Evolutionary conservation across 2,888 invertebrate genomes (phyloP).

Genomic region (Ennomos fuscantarius): DNA sequence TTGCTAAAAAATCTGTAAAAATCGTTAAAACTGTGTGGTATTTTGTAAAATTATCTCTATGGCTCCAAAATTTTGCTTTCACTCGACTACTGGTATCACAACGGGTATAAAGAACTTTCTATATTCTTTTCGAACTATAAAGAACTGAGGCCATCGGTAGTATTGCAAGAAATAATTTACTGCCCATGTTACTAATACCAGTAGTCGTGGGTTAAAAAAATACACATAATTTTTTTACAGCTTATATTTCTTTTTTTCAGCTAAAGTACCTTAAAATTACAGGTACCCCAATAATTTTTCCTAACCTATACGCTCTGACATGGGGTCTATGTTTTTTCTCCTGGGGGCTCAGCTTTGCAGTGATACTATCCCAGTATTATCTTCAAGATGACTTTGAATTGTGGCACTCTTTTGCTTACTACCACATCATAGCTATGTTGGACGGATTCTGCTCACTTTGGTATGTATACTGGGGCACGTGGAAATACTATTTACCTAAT

Average conservation of each 20-base stretch:
- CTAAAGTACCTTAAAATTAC: constrained; percentile 86
- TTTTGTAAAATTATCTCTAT: too few species aligned
- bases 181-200: too few species aligned
- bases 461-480: constrained; percentile 62
- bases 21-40: too few species aligned
- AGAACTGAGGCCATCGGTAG: too few species aligned
- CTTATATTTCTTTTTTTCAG: constrained; percentile 61
- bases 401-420: constrained; percentile 90
- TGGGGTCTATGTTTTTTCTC: constrained; percentile 88
- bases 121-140: too few species aligned
- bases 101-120: too few species aligned
- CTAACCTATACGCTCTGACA: constrained; percentile 86
- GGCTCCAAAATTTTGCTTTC: too few species aligned
- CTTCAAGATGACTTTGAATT: constrained; percentile 89
- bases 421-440: constrained; percentile 90
- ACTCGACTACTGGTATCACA: too few species aligned
- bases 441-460: constrained; percentile 90
- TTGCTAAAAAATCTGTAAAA: too few species aligned
- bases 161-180: too few species aligned
- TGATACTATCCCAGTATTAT: constrained; percentile 89
- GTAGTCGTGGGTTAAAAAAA: too few species aligned
- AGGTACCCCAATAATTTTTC: constrained; percentile 87
- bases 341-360: constrained; percentile 87
- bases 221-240: too few species aligned
- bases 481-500: constrained; percentile 10